Evolutionary conservation across 2,113 vertebrate genomes (phyloP), one percentile per base, ranked within the genome.

Genomic region (Ictidomys tridecemlineatus): DNA sequence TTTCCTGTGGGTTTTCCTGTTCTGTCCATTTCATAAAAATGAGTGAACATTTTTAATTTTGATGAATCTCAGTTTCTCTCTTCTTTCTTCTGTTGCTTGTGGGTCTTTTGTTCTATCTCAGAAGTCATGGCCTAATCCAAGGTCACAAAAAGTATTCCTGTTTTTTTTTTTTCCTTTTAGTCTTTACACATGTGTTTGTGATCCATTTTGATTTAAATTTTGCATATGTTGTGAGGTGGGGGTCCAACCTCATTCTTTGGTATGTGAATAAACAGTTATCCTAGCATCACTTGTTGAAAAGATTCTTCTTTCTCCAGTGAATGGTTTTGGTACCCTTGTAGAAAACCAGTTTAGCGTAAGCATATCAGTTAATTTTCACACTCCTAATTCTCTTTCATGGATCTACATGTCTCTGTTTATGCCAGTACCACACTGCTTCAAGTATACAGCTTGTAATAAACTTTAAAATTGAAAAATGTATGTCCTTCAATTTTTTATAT

Each of bases 191-290:
- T 56, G 76, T 11, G 34, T 61, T 5, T 39, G 5, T 89, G 85
- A 39, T 74, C 13, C 51, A 82, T 82, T 93, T 89, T 90, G 32
- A 80, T 67, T 65, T 94, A 42, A n/a, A 61, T 86, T 91, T 70
- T 70, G 45, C 69, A 2, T 56, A 32, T 79, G 24, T 51, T 74
- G 53, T 88, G 63, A 79, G 82, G 14, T 45, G 34, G 53, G 17
- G 26, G 11, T 84, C 45, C 37, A 58, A 1, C 53, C 53, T 69
- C 37, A 76, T 65, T 78, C 12, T 18, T 89, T 89, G 82, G 17
- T 7, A 3, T 37, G 18, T 78, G 28, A 6, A 32, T 95, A 42
- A 34, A 51, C 24, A 32, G 26, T 77, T 82, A 39, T 63, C 67
- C 56, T 34, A 12, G 45, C 39, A 94, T 61, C 30, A n/a, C 80